A percentile compares a stretch with the other conserved stretches of the same genome.
These are phyloP conservation scores for Xanthorhoe designata DNA, from an alignment of 2,888 invertebrate species.

Conservation along the genomic window DNA sequence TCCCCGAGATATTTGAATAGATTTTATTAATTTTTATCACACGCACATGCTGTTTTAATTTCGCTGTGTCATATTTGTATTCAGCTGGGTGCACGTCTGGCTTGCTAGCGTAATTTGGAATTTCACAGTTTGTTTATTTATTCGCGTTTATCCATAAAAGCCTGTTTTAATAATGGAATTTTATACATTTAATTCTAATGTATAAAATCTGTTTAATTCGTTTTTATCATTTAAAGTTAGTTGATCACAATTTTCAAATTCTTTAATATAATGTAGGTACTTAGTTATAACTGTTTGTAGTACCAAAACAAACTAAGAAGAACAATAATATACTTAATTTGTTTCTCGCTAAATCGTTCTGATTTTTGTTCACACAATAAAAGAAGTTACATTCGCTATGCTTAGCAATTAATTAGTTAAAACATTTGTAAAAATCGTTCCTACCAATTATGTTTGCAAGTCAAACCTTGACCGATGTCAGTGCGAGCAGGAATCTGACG, in stretches of 20 bases:
- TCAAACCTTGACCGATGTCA: slow-evolving; percentile 41
- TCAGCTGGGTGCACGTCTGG: slow-evolving; percentile 55
- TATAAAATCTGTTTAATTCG: too few species aligned
- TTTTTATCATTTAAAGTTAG: too few species aligned
- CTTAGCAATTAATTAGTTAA: neutral
- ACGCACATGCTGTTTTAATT: neutral
- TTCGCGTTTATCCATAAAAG: slow-evolving; percentile 32
- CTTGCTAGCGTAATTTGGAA: slow-evolving; percentile 63
- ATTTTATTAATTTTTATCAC: neutral
- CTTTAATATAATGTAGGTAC: too few species aligned
- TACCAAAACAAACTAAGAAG: too few species aligned
- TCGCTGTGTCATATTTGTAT: slow-evolving; percentile 53
- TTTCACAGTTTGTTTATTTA: slow-evolving; percentile 56
- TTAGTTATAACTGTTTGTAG: too few species aligned
- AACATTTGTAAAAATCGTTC: neutral
- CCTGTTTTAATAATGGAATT: neutral
- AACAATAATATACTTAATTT: too few species aligned
- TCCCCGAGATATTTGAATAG: too few species aligned
- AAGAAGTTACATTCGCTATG: neutral
- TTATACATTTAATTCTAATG: too few species aligned
- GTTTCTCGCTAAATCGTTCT: neutral
- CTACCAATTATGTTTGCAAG: slow-evolving; percentile 11
- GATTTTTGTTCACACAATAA: neutral
- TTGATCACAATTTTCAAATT: too few species aligned
- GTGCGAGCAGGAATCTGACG: slow-evolving; percentile 27